Evolutionary conservation across 2,888 invertebrate species (phyloP).

Genomic region (Pelosia muscerda): DNA sequence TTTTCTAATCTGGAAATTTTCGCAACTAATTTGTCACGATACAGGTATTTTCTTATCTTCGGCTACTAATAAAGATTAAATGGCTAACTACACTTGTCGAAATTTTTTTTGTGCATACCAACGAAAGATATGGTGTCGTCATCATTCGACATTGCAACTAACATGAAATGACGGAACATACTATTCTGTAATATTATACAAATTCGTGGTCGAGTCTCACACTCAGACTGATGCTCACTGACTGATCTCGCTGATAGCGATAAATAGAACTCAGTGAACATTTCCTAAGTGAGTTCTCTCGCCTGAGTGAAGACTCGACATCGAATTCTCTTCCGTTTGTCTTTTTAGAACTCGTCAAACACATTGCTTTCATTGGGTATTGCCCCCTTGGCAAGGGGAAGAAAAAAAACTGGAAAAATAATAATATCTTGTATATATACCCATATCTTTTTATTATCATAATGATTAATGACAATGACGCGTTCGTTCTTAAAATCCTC

Average conservation of each 20-base stretch:
- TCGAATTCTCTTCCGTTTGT: too few relatives aligned
- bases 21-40: conserved; percentile 1
- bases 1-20: conserved; percentile 9
- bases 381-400: not conserved
- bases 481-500: not conserved
- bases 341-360: too few relatives aligned
- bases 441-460: not conserved
- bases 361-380: not conserved
- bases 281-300: too few relatives aligned
- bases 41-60: conserved; percentile 7
- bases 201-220: too few relatives aligned
- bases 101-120: not conserved
- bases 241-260: not conserved
- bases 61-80: conserved; percentile 2
- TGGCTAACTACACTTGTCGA: not conserved
- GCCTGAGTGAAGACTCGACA: too few relatives aligned
- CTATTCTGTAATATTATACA: too few relatives aligned
- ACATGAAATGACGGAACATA: not conserved
- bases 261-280: not conserved
- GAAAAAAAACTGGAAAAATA: not conserved
- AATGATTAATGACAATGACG: conserved; percentile 11
- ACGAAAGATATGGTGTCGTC: not conserved
- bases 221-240: too few relatives aligned
- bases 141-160: not conserved
- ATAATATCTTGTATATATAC: not conserved